Conservation (phyloP, 2,113 vertebrate species). For the Hydrochoerus hydrochaeris region DNA sequence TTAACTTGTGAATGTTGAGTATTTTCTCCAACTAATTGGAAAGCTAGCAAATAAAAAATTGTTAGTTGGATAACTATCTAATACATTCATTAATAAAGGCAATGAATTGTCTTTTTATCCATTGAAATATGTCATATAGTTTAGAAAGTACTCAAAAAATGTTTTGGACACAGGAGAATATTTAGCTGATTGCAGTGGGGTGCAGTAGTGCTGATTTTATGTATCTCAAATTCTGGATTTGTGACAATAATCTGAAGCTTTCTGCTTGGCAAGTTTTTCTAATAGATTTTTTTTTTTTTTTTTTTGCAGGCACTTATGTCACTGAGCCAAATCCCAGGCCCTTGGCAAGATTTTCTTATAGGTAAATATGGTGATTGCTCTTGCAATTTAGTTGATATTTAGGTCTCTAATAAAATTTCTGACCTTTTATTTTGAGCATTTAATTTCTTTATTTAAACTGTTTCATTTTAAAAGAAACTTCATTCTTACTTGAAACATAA, state of each 20-base stretch:
- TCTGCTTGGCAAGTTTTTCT: not conserved
- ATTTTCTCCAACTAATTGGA: not conserved
- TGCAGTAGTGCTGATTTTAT: not conserved
- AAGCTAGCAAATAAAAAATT: not conserved
- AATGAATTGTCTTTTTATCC: not conserved
- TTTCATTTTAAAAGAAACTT: slow-evolving; percentile 10
- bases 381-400: not conserved
- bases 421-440: not conserved
- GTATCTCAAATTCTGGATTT: not conserved
- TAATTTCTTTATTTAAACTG: not conserved
- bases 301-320: no score
- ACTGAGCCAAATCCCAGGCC: no score
- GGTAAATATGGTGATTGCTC: not conserved
- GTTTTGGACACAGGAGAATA: not conserved
- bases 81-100: not conserved
- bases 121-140: not conserved
- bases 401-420: slow-evolving; percentile 16
- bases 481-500: not conserved
- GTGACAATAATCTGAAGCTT: slow-evolving; percentile 4
- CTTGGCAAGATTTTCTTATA: not conserved
- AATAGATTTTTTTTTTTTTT: no score
- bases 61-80: not conserved
- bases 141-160: not conserved
- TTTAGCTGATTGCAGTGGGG: not conserved
- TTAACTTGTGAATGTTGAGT: not conserved